Conservation (phyloP, 2,888 invertebrate genomes). For the Tinea pellionella region DNA sequence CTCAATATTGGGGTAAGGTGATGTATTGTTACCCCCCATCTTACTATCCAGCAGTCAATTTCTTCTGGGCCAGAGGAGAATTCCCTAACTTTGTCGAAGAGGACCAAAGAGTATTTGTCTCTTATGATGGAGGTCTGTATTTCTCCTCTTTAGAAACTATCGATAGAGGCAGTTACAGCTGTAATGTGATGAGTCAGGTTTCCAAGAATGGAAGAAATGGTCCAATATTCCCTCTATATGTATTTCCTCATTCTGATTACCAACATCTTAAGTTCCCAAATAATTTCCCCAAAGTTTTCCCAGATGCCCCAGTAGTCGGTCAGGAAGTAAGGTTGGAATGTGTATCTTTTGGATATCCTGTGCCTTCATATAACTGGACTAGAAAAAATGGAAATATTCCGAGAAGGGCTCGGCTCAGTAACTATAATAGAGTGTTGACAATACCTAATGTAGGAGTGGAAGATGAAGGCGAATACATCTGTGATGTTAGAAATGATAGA, state of each 20-base stretch:
- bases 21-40: conserved; percentile 94
- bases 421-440: conserved; percentile 86
- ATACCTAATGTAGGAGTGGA: conserved; percentile 89
- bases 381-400: conserved; percentile 80
- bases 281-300: conserved; percentile 95
- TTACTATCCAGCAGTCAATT: conserved; percentile 89
- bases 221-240: conserved; percentile 85
- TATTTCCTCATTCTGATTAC: conserved; percentile 88
- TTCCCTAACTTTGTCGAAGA: conserved; percentile 95
- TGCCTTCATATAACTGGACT: conserved; percentile 95
- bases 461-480: conserved; percentile 93
- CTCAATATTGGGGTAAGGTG: conserved; percentile 94
- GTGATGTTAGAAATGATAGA: conserved; percentile 85
- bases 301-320: conserved; percentile 91
- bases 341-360: conserved; percentile 95
- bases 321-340: conserved; percentile 93
- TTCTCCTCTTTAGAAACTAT: conserved; percentile 93
- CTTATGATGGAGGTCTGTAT: conserved; percentile 92
- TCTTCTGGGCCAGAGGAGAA: conserved; percentile 90
- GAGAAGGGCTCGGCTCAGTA: conserved; percentile 75
- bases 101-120: conserved; percentile 92
- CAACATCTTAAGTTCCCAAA: conserved; percentile 93
- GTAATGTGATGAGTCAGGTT: conserved; percentile 88
- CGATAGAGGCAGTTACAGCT: conserved; percentile 90
- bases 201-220: conserved; percentile 91